Base-by-base conservation (phyloP, 2,888 invertebrate species). In the Pammene aurita region DNA sequence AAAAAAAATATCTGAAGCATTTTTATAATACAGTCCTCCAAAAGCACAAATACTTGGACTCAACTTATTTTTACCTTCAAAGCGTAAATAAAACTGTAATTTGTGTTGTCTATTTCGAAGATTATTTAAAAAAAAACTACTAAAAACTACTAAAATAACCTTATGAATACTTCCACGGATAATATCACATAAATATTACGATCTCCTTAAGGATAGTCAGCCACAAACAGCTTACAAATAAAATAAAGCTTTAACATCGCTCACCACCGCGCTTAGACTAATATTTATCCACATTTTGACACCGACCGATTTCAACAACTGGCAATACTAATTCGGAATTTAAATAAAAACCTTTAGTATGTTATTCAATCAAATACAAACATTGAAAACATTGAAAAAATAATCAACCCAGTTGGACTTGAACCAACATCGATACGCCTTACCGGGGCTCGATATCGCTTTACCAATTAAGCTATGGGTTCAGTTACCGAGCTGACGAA, bases 1-100 rank as follows among this genome's bases (percentile, higher is more conserved):
- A 83, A 80, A 79, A 75, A 81, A 77, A 80, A 82, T 82, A 80
- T 81, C 77, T 79, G 79, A 88, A 89, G 89, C 88, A 79, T 26
- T 26, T 74, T 78, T 84, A 85, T 82, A 78, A 83, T 83, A 87
- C 84, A 87, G 63, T 74, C 77, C 76, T 77, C 77, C 80, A 70
- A 77, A 86, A 89, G 85, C 88, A 84, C 80, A 78, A 76, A 74
- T 76, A 68, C 60, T 79, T 80, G 78, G 79, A 82, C 78, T 81
- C 78, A 76, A 75, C 72, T 73, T 69, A 69, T 69, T 18, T 60
- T 64, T 65, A 65, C 54, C 48, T 50, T 26, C 58, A 65, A 69
- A 69, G 69, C 69, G 60, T 65, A 64, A 64, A 69, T n/a, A 26
- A 60, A 69, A 65, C 60, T 65, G 52, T 65, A 48, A 55, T 65